phyloP scores from a whole-genome alignment of 2,888 invertebrate genomes.

The Drosophila gaucha region DNA sequence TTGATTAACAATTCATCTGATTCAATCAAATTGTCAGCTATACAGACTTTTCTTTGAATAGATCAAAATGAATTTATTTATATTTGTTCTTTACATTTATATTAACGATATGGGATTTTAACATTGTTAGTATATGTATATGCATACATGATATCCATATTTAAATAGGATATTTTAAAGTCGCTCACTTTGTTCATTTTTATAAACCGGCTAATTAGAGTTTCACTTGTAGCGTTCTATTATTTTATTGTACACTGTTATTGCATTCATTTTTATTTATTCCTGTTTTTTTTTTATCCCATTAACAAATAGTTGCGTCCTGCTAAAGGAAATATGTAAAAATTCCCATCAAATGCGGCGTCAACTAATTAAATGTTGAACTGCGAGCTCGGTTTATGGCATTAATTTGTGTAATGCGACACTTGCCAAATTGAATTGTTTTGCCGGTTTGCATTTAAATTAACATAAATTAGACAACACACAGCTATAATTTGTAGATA shows the following conservation, averaged over 20 bases:
- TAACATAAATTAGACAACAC: slow-evolving; percentile 31
- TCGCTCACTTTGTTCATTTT: not conserved
- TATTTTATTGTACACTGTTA: not conserved
- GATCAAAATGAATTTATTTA: too few relatives aligned
- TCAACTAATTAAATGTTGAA: slow-evolving; percentile 45
- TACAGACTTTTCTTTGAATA: too few relatives aligned
- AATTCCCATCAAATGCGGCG: slow-evolving; percentile 4
- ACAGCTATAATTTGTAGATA: not conserved
- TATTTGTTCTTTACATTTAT: too few relatives aligned
- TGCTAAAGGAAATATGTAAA: not conserved
- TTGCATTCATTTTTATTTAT: not conserved
- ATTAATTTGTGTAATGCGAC: slow-evolving; percentile 48
- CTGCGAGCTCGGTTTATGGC: slow-evolving; percentile 36
- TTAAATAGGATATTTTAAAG: not conserved
- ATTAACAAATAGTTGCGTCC: not conserved
- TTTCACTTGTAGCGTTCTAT: not conserved
- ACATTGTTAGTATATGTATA: too few relatives aligned
- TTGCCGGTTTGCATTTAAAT: slow-evolving; percentile 28
- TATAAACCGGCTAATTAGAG: not conserved
- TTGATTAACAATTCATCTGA: too few relatives aligned
- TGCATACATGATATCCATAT: too few relatives aligned
- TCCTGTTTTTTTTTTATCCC: not conserved
- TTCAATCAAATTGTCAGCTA: too few relatives aligned
- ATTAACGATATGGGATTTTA: too few relatives aligned
- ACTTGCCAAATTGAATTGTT: slow-evolving; percentile 45